Base-by-base conservation (phyloP, 2,113 vertebrate species). In the Amazona guildingii region DNA sequence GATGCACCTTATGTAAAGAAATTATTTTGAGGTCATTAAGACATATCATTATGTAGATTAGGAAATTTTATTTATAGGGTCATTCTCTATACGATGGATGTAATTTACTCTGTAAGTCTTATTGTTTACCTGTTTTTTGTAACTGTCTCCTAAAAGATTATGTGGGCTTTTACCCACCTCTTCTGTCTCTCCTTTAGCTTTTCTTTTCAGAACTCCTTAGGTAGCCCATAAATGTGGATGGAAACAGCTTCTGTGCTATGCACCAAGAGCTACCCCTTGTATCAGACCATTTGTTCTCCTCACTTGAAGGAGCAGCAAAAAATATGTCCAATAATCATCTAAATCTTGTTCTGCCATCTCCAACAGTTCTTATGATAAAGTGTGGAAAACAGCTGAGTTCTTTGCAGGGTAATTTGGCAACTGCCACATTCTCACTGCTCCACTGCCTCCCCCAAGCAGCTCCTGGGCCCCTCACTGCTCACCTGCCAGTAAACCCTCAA, bases 41-140 rank as follows among this genome's bases (percentile, higher is more conserved):
- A 16, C 18, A 55, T 35, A 64, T 49, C 4, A 44, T 63, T 48
- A 23, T 64, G 10, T 69, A 62, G 28, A 6, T 74, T 62, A 39
- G 64, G n/a, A 84, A 88, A 86, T 94, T 88, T 94, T 88, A 81
- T 88, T 97, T 94, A 73, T 81, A 81, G 64, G 31, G 8, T 69
- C 39, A 85, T 90, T 94, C 27, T 74, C 81, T 93, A 35, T 57
- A 62, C 23, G 39, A 52, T 51, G 31, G 49, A 84, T 37, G 57
- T 63, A 62, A 80, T 77, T 82, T 78, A 64, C 7, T 66, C 17
- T 9, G 9, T 57, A 59, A 48, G 46, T 54, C n/a, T 10, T 75
- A 19, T 64, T 67, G 24, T 46, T 88, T 25, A 69, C 15, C 15
- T 62, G 1, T 16, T 77, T 52, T 74, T 62, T 64, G 3, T n/a